A percentile compares a stretch with the other conserved stretches of the same genome.
These are phyloP conservation scores for Alfaro cultratus DNA, from an alignment of 2,797 vertebrate species.

Conservation along the genomic window DNA sequence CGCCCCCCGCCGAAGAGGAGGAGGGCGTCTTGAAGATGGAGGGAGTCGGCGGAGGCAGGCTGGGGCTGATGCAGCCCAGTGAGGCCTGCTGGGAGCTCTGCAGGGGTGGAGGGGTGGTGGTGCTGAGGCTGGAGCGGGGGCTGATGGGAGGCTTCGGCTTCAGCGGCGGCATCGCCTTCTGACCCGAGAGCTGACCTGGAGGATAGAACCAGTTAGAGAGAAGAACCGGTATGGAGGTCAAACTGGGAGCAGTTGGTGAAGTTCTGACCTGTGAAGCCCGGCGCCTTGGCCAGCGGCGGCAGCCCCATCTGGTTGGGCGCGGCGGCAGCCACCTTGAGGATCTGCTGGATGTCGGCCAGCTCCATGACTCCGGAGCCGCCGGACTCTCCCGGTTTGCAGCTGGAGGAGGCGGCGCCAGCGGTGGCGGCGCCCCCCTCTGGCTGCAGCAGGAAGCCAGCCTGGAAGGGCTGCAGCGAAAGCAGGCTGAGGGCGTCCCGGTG, in stretches of 20 bases:
- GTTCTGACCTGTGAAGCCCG: conserved; percentile 56
- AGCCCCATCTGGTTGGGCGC: conserved; percentile 87
- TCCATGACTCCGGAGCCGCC: conserved; percentile 82
- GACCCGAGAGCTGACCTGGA: conserved; percentile 82
- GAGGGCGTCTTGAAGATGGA: conserved; percentile 81
- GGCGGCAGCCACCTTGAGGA: conserved; percentile 91
- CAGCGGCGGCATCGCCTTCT: conserved; percentile 91
- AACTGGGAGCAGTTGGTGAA: not conserved
- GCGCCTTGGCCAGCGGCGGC: conserved; percentile 79
- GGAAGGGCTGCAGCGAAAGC: conserved; percentile 92
- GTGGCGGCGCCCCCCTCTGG: conserved; percentile 81
- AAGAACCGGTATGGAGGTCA: not conserved
- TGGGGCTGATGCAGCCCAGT: conserved; percentile 91
- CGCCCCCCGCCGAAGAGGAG: conserved; percentile 59
- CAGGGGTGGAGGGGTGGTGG: conserved; percentile 90
- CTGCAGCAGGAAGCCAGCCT: conserved; percentile 91
- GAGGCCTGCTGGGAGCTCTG: conserved; percentile 93
- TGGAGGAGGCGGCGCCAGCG: conserved; percentile 63
- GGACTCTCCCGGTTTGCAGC: conserved; percentile 85
- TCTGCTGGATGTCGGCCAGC: conserved; percentile 96
- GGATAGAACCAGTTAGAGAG: conserved; percentile 18
- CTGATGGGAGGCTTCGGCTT: conserved; percentile 94
- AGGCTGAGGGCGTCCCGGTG: conserved; percentile 86
- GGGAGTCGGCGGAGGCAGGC: conserved; percentile 86
- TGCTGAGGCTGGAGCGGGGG: conserved; percentile 88